Conservation (phyloP, 53 echinoderm and acorn worm species). For the Antedon mediterranea region DNA sequence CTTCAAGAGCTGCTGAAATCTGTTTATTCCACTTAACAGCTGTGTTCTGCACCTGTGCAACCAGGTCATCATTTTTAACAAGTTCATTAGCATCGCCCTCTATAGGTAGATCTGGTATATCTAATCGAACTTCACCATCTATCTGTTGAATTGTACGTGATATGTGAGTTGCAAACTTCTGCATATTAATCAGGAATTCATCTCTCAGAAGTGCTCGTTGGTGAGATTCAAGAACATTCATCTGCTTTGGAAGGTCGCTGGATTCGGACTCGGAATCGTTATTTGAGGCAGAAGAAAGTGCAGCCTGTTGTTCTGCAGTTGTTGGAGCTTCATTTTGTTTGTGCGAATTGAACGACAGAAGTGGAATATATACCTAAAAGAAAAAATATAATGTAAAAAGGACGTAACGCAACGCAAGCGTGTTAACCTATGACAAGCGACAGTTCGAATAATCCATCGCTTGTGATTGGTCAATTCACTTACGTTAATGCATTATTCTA, state of each 20-base stretch:
- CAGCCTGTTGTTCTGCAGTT: conserved; percentile 55
- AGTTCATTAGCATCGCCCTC: conserved; percentile 70
- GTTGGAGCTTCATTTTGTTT: conserved; percentile 73
- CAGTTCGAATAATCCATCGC: no score
- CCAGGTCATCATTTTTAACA: conserved; percentile 55
- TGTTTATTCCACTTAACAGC: conserved; percentile 93
- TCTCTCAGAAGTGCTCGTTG: conserved; percentile 74
- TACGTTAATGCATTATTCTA: no score
- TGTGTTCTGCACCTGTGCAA: conserved; percentile 66
- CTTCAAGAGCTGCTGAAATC: conserved; percentile 78
- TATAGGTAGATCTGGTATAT: conserved; percentile 58
- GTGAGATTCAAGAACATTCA: conserved; percentile 44
- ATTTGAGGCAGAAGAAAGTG: conserved; percentile 30
- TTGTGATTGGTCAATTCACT: no score
- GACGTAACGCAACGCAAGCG: no score
- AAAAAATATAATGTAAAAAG: neutral
- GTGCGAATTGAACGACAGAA: conserved; percentile 89
- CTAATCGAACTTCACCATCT: conserved; percentile 92
- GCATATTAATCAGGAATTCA: conserved; percentile 99
- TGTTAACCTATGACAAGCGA: no score
- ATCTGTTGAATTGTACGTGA: conserved; percentile 95
- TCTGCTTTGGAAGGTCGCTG: conserved; percentile 28
- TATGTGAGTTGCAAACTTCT: conserved; percentile 95
- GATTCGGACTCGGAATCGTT: conserved; percentile 40
- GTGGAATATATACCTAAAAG: conserved; percentile 78